These are phyloP conservation scores for Pectinophora gossypiella DNA, from an alignment of 1,140 invertebrate genomes.

Conservation along the genomic window DNA sequence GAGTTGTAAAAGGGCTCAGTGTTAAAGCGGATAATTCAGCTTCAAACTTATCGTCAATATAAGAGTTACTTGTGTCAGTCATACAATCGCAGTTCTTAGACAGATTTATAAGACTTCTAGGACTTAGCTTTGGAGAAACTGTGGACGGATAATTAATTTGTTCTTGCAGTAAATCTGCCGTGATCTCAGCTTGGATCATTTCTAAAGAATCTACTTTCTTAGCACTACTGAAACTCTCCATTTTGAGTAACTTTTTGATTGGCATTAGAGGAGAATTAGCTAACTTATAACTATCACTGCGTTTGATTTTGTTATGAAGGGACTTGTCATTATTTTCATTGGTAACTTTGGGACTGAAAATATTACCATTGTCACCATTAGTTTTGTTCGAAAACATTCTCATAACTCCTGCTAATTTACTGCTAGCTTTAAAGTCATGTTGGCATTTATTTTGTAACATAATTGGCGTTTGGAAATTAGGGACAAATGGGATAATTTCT, in stretches of 20 bases:
- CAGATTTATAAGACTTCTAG: constrained; percentile 35
- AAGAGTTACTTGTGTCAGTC: constrained; percentile 37
- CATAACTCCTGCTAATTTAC: constrained; percentile 66
- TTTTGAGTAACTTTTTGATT: constrained; percentile 68
- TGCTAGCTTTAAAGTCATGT: constrained; percentile 39
- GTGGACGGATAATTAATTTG: constrained; percentile 83
- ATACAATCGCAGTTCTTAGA: constrained; percentile 43
- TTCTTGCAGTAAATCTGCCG: constrained; percentile 79
- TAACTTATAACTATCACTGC: constrained; percentile 90
- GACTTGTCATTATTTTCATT: constrained; percentile 36
- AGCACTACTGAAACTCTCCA: constrained; percentile 59
- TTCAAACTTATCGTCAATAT: constrained; percentile 66
- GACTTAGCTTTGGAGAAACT: constrained; percentile 71
- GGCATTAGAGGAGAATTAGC: constrained; percentile 84
- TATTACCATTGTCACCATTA: constrained; percentile 30
- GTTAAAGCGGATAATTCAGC: constrained; percentile 54
- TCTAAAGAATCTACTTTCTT: constrained; percentile 74
- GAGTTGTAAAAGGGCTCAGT: constrained; percentile 63
- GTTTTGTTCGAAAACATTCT: constrained; percentile 66
- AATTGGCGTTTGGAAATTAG: constrained; percentile 63
- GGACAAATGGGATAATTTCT: constrained; percentile 59
- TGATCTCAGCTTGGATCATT: constrained; percentile 77
- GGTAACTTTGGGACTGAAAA: constrained; percentile 13
- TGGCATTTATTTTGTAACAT: constrained; percentile 52
- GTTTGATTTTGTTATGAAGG: constrained; percentile 78